Evolutionary conservation across 2,888 invertebrate genomes (phyloP).

Genomic region (Nasonia oneida): DNA sequence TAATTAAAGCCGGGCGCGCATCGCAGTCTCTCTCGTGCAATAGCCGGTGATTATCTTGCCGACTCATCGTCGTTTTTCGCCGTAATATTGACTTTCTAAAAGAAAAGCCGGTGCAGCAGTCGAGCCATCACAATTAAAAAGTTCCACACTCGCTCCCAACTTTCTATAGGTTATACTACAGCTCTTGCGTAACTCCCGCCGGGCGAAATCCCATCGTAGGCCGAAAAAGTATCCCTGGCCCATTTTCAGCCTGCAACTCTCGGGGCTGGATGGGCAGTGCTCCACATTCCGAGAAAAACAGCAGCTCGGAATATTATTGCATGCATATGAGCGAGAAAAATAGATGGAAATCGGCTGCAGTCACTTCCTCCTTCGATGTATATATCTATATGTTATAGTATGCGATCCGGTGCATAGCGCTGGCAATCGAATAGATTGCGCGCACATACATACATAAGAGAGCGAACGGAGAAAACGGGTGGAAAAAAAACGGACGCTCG

Average conservation of each 20-base stretch:
- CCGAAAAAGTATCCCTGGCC: not conserved
- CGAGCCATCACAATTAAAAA: slow-evolving; percentile 40
- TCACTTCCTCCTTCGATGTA: slow-evolving; percentile 12
- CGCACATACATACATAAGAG: not conserved
- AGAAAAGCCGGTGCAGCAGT: not conserved
- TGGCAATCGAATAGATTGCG: slow-evolving; percentile 5
- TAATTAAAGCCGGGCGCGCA: not conserved
- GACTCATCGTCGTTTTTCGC: not conserved
- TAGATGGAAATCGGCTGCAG: slow-evolving; percentile 6
- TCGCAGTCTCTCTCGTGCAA: not conserved
- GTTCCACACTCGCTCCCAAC: slow-evolving; percentile 21
- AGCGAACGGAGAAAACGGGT: slow-evolving; percentile 4
- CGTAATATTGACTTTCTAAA: slow-evolving; percentile 50
- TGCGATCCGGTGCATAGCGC: not conserved
- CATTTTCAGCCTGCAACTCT: not conserved
- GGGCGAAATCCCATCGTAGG: not conserved
- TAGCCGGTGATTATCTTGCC: not conserved
- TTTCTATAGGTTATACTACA: slow-evolving; percentile 14
- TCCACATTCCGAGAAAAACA: not conserved
- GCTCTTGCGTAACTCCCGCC: slow-evolving; percentile 17
- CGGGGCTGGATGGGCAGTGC: not conserved
- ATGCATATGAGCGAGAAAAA: slow-evolving; percentile 35
- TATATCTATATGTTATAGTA: not conserved
- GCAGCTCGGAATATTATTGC: slow-evolving; percentile 15
- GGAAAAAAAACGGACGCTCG: slow-evolving; percentile 13